Conservation (phyloP, 2,113 vertebrate genomes). For the Neodontobutis hainanensis region DNA sequence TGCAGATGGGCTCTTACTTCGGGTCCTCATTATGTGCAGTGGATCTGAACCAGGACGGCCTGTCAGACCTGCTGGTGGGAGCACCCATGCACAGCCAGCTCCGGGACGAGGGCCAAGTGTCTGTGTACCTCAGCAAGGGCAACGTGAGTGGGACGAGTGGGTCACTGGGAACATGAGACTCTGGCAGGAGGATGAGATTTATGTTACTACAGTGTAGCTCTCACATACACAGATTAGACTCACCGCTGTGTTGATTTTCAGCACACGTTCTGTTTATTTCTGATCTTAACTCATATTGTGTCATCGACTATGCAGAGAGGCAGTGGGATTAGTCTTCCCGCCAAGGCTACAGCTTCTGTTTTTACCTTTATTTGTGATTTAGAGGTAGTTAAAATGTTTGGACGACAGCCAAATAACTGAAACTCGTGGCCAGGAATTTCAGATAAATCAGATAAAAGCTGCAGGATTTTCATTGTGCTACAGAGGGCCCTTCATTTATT, state of each 20-base stretch:
- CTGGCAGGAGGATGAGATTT: conserved; percentile 5
- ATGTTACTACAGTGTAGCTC: conserved; percentile 6
- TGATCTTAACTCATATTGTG: conserved; percentile 19
- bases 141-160: conserved; percentile 86
- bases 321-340: conserved; percentile 7
- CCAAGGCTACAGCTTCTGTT: conserved; percentile 21
- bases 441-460: conserved; percentile 25
- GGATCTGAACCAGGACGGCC: conserved; percentile 94
- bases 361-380: conserved; percentile 26
- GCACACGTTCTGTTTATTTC: conserved; percentile 8
- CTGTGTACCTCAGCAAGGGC: conserved; percentile 94
- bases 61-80: conserved; percentile 97
- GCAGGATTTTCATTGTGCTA: conserved; percentile 15
- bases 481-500: not conserved
- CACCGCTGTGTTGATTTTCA: not conserved
- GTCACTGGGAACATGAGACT: conserved; percentile 21
- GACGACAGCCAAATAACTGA: conserved; percentile 15
- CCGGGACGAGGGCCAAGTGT: conserved; percentile 97
- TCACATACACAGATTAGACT: conserved; percentile 9
- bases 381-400: conserved; percentile 21
- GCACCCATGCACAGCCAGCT: conserved; percentile 96
- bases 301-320: not conserved
- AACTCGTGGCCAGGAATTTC: conserved; percentile 7
- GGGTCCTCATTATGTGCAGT: conserved; percentile 99
- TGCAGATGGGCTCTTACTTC: conserved; percentile 99